Evolutionary conservation across 2,113 vertebrate genomes (phyloP), one percentile per base, ranked within the genome.

Genomic region (Psilopsiagon aurifrons): DNA sequence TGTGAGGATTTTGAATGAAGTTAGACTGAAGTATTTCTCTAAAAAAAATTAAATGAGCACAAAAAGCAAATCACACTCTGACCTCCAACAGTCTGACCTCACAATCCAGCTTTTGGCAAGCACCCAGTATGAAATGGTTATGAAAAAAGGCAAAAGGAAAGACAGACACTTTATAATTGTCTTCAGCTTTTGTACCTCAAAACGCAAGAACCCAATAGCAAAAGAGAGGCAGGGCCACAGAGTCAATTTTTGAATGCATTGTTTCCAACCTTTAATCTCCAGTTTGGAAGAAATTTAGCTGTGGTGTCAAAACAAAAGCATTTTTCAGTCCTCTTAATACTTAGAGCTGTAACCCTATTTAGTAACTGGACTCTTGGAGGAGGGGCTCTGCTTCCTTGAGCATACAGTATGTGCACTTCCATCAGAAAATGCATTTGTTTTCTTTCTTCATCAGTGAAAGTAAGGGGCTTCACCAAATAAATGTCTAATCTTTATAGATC

Each of bases 321-420:
- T 92, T 95, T 97, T 95, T 83, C 75, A 86, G 95, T 84, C 77
- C 64, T 88, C 86, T 94, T 88, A 77, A 28, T 62, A 79, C 90
- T 86, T 94, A 81, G 67, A 85, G 59, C 59, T 69, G 3, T 43
- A 60, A 54, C 25, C 24, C 15, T 31, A 0, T 64, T 49, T 29
- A 84, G 54, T 39, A 28, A 64, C 14, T 0, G 1, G 44, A 46
- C 8, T 67, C 79, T 87, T 93, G 90, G 88, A 96, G 80, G 92
- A 96, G 83, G 55, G 85, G 68, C 55, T 95, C 49, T 71, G 79
- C 92, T 95, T 94, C 86, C 71, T 33, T 27, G 51, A 83, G 94
- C 88, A 88, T 93, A 96, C 18, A 85, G 75, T 96, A 97, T 93
- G 94, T 95, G 92, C 85, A 93, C 94, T 95, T 89, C 95, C 90